Percentiles rank a stretch among this genome's conserved stretches.
phyloP scores from a whole-genome alignment of 2,797 vertebrate genomes.

The Sebastes steindachneri region DNA sequence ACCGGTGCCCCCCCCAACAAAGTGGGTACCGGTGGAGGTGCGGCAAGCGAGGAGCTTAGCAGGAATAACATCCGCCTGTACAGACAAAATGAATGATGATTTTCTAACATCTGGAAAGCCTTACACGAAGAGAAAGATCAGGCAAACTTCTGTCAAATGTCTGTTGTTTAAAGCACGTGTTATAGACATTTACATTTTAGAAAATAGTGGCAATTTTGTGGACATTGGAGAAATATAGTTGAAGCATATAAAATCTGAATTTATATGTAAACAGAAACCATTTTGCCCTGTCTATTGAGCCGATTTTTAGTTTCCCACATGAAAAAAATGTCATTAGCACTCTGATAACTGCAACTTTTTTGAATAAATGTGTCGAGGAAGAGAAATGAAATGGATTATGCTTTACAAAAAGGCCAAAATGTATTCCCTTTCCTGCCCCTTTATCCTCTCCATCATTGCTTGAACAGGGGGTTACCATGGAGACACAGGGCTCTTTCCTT shows the following conservation, averaged over 20 bases:
- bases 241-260: neutral
- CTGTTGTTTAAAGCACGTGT: neutral
- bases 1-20: too few relatives aligned
- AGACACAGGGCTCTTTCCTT: conserved; percentile 66
- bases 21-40: too few relatives aligned
- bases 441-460: conserved; percentile 69
- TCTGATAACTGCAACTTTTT: neutral
- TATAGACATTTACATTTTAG: neutral
- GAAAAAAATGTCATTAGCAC: neutral
- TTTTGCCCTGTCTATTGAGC: neutral
- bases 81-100: neutral
- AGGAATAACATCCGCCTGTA: too few relatives aligned
- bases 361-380: conserved; percentile 2
- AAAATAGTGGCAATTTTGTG: neutral
- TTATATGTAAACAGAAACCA: neutral
- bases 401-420: conserved; percentile 51
- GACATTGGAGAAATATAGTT: neutral
- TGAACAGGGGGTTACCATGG: conserved; percentile 74
- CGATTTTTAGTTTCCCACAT: neutral
- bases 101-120: neutral
- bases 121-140: neutral
- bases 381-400: conserved; percentile 32
- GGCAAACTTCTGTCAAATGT: neutral
- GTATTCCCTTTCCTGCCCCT: conserved; percentile 63
- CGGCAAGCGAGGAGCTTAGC: too few relatives aligned